A percentile compares a stretch with the other conserved stretches of the same genome.
phyloP scores from a whole-genome alignment of 2,113 vertebrate species.

The Epinephelus cyanopodus region DNA sequence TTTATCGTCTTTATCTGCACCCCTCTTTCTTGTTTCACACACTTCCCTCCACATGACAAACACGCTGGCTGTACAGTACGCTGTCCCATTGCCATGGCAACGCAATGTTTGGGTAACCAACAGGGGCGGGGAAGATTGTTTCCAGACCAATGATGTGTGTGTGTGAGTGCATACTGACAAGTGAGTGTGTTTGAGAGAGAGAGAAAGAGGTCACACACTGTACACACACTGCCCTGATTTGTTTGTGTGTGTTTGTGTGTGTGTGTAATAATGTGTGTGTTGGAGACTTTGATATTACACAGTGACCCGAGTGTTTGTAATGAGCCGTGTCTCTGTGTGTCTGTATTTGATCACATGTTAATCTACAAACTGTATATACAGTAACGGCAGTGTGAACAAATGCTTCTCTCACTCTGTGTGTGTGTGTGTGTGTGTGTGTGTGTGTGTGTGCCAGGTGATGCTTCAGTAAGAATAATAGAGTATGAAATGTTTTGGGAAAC shows the following conservation, averaged over 20 bases:
- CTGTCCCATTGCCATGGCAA: constrained; percentile 60
- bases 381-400: background rate
- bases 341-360: constrained; percentile 23
- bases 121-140: constrained; percentile 76
- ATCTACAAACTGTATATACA: constrained; percentile 5
- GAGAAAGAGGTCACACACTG: constrained; percentile 19
- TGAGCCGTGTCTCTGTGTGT: background rate
- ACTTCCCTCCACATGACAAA: constrained; percentile 46
- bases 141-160: constrained; percentile 63
- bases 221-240: constrained; percentile 16
- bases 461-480: background rate
- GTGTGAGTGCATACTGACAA: constrained; percentile 6
- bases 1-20: background rate
- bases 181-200: constrained; percentile 22
- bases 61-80: constrained; percentile 35
- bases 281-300: constrained; percentile 23
- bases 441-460: background rate
- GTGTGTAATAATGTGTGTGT: constrained; percentile 19
- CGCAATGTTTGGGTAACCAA: constrained; percentile 73
- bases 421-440: constrained; percentile 1
- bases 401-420: background rate
- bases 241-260: constrained; percentile 2
- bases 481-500: constrained; percentile 7
- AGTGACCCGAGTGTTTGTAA: constrained; percentile 41
- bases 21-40: background rate